Conservation (phyloP, 2,113 vertebrate genomes). For the Accipiter virgatus region DNA sequence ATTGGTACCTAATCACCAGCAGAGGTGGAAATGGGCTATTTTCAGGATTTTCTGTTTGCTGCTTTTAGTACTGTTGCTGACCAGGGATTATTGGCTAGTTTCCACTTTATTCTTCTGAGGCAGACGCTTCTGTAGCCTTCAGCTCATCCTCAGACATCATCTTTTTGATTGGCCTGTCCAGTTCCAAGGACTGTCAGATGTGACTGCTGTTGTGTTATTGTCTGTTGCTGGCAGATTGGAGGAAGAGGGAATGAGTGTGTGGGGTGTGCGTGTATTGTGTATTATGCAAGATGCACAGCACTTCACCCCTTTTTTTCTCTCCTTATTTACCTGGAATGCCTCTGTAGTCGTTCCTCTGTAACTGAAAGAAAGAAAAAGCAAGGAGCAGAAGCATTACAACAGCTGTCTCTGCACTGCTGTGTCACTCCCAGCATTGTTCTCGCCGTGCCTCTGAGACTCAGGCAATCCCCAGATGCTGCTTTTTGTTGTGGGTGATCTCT, state of each 20-base stretch:
- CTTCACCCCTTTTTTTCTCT: neutral
- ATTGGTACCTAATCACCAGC: neutral
- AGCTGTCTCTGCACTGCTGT: neutral
- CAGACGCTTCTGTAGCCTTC: neutral
- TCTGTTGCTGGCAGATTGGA: too few species aligned
- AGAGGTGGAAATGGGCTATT: neutral
- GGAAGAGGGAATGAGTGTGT: too few species aligned
- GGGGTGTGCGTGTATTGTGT: fast-evolving
- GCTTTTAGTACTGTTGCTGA: neutral
- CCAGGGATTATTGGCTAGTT: neutral
- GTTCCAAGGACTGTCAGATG: neutral
- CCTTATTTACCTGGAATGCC: neutral
- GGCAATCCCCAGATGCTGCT: neutral
- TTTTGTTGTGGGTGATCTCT: neutral
- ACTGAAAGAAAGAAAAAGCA: neutral
- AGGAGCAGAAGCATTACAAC: neutral
- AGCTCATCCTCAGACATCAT: neutral
- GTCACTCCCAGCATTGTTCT: neutral
- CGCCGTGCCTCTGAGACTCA: fast-evolving
- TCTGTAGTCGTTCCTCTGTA: fast-evolving
- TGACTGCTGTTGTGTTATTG: neutral
- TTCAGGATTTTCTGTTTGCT: neutral
- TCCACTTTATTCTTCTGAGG: neutral
- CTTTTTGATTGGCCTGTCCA: too few species aligned
- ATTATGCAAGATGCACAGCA: neutral